Evolutionary conservation across 64 coral and sea anemone genomes (phyloP), one percentile per base, ranked within the genome.

Genomic region (Trachythela sp.): DNA sequence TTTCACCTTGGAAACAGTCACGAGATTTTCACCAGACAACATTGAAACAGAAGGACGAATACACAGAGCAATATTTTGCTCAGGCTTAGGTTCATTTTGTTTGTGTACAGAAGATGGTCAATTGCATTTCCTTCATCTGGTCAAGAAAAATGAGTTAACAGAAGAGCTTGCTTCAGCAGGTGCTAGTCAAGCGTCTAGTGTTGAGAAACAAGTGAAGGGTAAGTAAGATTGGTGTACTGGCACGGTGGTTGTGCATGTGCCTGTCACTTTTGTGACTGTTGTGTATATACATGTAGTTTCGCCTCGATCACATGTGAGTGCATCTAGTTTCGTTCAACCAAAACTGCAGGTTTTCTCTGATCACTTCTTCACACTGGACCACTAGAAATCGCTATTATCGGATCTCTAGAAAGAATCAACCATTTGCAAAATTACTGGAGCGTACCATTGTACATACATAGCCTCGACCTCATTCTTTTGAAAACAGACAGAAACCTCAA

Each of bases 121-220:
- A 18, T 29, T 80, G 15, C 32, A 80, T 22, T 80, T 80, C 17
- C 75, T 80, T 35, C 71, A 92, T 33, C 67, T 83, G 9, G 68
- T 87, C 59, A 49, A 48, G 41, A 76, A 86, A 4, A 20, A 20
- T 3, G 75, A 39, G 33, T 15, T 9, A 9, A 80, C 2, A 0
- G 75, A 80, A 6, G 56, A 64, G 56, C 18, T 64, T 2, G 20
- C 15, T 20, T 64, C 20, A 18, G 56, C 26, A 18, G 56, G 56
- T n/a, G 56, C 18, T 0, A 64, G 56, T 64, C 32, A 13, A 22
- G 75, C 75, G 18, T 68, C 18, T n/a, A 22, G 18, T 80, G 14
- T 15, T 0, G 75, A 80, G 37, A 80, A 80, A 80, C 75, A 80
- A 18, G 4, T 30, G 27, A 80, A 80, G 1, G 75, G 75, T 80